A percentile compares a stretch with the other conserved stretches of the same genome.
phyloP scores from a whole-genome alignment of 2,888 invertebrate genomes.

The Galerucella nymphaeae region DNA sequence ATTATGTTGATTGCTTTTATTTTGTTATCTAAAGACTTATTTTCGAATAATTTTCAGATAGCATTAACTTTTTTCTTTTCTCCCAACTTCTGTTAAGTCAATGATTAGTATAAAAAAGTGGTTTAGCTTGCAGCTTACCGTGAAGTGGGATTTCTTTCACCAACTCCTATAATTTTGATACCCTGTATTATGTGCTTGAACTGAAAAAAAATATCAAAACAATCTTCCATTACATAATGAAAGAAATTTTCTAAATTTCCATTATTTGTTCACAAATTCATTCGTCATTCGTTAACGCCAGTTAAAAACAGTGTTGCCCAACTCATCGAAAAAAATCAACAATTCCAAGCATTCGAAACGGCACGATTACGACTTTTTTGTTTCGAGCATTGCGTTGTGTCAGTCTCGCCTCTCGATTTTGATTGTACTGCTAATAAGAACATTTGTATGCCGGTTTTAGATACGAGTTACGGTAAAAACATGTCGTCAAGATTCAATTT shows the following conservation, averaged over 20 bases:
- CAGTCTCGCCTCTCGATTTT: constrained; percentile 5
- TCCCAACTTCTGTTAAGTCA: no score
- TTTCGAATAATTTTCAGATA: no score
- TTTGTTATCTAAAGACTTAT: no score
- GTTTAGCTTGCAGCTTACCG: no score
- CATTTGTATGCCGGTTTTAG: constrained; percentile 19
- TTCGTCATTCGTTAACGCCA: constrained; percentile 3
- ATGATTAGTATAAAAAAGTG: no score
- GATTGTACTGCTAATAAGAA: constrained; percentile 6
- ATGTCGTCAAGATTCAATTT: background rate
- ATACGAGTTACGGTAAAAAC: background rate
- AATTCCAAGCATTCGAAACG: constrained; percentile 9
- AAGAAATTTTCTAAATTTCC: background rate
- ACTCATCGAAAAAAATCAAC: constrained; percentile 6
- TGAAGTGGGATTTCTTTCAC: no score
- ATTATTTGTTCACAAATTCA: background rate
- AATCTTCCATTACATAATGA: no score
- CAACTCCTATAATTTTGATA: no score
- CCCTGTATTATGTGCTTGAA: no score
- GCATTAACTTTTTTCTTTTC: no score
- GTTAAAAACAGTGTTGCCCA: constrained; percentile 15
- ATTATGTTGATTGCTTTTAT: no score
- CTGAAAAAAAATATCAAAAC: no score
- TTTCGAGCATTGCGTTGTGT: background rate
- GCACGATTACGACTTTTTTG: background rate